Evolutionary conservation across 2,797 vertebrate genomes (phyloP).

Genomic region (Cephalopachus bancanus): DNA sequence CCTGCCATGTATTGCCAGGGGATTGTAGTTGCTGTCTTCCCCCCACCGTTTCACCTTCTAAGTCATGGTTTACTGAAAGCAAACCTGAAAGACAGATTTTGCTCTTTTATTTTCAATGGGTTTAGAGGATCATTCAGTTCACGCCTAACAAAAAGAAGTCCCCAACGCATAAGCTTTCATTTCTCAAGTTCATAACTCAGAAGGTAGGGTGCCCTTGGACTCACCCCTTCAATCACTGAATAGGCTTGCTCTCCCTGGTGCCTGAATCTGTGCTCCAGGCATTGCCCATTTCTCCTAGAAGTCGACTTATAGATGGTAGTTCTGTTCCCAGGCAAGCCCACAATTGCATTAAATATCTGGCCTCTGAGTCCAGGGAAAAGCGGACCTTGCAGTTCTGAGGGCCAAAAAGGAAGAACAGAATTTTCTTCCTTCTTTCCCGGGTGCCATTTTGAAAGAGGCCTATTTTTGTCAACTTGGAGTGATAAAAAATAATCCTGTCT

Average conservation of each 20-base stretch:
- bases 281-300: background rate
- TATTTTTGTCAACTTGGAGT: slow-evolving; percentile 37
- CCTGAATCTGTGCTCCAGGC: slow-evolving; percentile 11
- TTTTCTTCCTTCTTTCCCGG: slow-evolving; percentile 38
- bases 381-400: background rate
- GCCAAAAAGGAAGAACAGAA: background rate
- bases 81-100: background rate
- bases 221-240: background rate
- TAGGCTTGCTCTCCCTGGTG: background rate
- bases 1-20: background rate
- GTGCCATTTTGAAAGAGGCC: slow-evolving; percentile 58
- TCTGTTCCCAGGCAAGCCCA: background rate
- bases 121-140: slow-evolving; percentile 47
- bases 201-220: background rate
- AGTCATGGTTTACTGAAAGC: background rate
- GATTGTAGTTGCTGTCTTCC: background rate
- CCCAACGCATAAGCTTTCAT: slow-evolving; percentile 19
- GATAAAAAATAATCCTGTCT: slow-evolving; percentile 6
- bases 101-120: slow-evolving; percentile 59
- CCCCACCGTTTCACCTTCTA: background rate
- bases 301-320: background rate
- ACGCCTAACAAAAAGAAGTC: slow-evolving; percentile 11
- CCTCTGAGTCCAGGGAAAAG: background rate
- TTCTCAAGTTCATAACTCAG: slow-evolving; percentile 32
- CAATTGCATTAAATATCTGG: slow-evolving; percentile 17